Evolutionary conservation across 1,140 invertebrate genomes (phyloP), one percentile per base, ranked within the genome.

Genomic region (Gryllus bimaculatus): DNA sequence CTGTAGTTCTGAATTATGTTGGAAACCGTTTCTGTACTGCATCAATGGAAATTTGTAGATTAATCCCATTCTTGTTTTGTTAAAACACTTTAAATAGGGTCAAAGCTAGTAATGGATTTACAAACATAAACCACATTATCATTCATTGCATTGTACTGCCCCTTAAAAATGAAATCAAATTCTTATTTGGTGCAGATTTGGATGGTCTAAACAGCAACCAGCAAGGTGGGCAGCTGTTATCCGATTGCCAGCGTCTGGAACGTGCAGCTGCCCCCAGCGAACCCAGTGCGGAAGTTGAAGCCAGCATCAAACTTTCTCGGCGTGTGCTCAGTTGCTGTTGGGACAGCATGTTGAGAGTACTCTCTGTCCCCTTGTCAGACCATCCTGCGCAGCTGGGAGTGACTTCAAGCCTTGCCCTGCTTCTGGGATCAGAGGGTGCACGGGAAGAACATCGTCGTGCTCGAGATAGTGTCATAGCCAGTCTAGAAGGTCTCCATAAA

Each of bases 311-410:
- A 77, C 84, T 90, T 74, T 83, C 86, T 47, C 82, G 86, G 18
- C 83, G 87, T 81, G 91, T 98, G n/a, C 84, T 98, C 47, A 96
- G 94, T 7, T 94, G 93, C 82, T 96, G 95, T 83, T 98, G 96
- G 96, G 92, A 94, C 75, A 94, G 93, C 0, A 93, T 97, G 88
- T 90, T 97, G 74, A 91, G 93, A n/a, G 93, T 98, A 15, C 86
- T 97, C 7, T 93, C 95, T 20, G 91, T 91, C 0, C 91, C 95
- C 0, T 85, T 97, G 75, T 86, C 88, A 12, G 90, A 91, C 79
- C 89, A 89, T 81, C 83, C 88, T 83, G 83, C 88, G 85, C 84
- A 89, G 73, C 78, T 75, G n/a, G 78, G 78, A 13, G 78, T 79
- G 18, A 75, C 84, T 75, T 84, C 83, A 80, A 87, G 85, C 78